Percentiles rank a stretch among this genome's conserved stretches.
Conservation (phyloP, 2,888 invertebrate species). For the Gnatocerus cornutus region DNA sequence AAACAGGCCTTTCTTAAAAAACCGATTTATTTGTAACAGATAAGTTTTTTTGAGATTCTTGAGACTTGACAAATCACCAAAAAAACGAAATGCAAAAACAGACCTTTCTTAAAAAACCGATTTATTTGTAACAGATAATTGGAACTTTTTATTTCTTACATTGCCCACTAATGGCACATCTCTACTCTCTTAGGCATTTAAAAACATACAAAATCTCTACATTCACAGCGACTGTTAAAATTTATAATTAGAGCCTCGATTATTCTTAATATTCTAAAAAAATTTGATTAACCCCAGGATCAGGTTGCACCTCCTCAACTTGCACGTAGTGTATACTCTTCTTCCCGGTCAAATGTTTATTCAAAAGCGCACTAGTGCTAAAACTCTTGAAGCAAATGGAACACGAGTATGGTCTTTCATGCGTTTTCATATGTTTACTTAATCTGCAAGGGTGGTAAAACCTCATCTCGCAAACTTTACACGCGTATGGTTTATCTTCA, state of each 20-base stretch:
- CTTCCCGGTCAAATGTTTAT: constrained; percentile 61
- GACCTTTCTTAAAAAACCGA: too few species aligned
- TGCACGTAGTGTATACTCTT: constrained; percentile 52
- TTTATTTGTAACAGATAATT: too few species aligned
- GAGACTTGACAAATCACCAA: too few species aligned
- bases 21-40: too few species aligned
- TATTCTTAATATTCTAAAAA: constrained; percentile 40
- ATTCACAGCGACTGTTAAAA: too few species aligned
- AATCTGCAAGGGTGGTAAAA: constrained; percentile 70
- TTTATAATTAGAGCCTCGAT: too few species aligned
- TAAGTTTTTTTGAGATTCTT: too few species aligned
- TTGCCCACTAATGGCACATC: too few species aligned
- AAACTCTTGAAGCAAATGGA: constrained; percentile 62
- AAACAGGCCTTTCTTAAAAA: too few species aligned
- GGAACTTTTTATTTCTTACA: too few species aligned
- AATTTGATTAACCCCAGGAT: constrained; percentile 28
- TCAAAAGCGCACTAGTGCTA: constrained; percentile 57
- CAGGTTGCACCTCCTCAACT: constrained; percentile 33
- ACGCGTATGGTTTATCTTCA: constrained; percentile 63
- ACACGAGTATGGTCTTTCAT: constrained; percentile 64
- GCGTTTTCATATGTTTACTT: constrained; percentile 71
- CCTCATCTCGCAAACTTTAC: constrained; percentile 63
- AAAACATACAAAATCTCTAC: constrained; percentile 1
- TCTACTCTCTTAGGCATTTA: too few species aligned
- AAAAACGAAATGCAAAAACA: too few species aligned